Evolutionary conservation across 2,888 invertebrate genomes (phyloP), one percentile per base, ranked within the genome.

Genomic region (Proisotoma minuta): DNA sequence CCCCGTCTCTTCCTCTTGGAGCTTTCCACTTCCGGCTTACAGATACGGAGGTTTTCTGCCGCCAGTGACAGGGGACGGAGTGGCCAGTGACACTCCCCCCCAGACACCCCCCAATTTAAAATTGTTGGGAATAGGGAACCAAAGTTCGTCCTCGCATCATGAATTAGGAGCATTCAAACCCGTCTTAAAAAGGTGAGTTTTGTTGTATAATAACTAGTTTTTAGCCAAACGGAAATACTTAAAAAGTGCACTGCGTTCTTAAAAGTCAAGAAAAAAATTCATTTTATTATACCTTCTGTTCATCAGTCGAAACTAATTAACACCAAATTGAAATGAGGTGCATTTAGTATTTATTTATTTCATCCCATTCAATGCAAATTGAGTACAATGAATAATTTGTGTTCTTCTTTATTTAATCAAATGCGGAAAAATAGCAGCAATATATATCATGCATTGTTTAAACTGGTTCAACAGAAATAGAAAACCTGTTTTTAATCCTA

Each of bases 81-180:
- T 61, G 23, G 62, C 66, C 10, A n/a, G n/a, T n/a, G 68, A 68
- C 54, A 68, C 68, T 22, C 68, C 68, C 43, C 68, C 68, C 47
- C 65, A 65, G 81, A 94, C 93, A 72, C 93, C 93, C 72, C 93
- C 93, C 78, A 92, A 89, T 81, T 89, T 92, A 89, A 92, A 92
- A 80, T 84, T 91, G 76, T 73, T 71, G 65, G 70, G 61, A 62
- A 62, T 66, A 62, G 62, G 63, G 54, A 66, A 70, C 66, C 59
- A 68, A 29, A 65, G 68, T 63, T 68, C 64, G 59, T 78, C 59
- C 77, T 78, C 61, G 78, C 79, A 68, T 75, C 78, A 74, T 76
- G 77, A 65, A 57, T 59, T 64, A 60, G 81, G 89, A 59, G 89
- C 89, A 76, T 91, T 91, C 80, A 91, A 91, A 80, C 91, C 91